Conservation (phyloP, 2,113 vertebrate species). For the Entomyzon cyanotis region DNA sequence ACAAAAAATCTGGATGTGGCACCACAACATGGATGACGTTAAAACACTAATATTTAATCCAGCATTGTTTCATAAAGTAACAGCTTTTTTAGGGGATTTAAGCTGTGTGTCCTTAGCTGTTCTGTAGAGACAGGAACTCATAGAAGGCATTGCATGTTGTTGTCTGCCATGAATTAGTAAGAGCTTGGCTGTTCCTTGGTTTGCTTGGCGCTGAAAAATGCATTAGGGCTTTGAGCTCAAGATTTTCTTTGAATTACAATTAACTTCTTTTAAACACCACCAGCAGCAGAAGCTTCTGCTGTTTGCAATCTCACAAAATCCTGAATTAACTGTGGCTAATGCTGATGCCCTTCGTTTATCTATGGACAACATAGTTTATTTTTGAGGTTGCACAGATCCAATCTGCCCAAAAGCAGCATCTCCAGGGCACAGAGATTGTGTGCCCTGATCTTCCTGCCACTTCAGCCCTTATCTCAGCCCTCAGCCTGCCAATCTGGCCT, state of each 20-base stretch:
- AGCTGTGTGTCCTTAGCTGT: neutral
- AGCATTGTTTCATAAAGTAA: neutral
- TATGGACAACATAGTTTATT: neutral
- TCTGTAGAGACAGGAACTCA: neutral
- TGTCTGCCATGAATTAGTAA: neutral
- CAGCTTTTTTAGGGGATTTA: neutral
- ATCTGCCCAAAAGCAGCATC: neutral
- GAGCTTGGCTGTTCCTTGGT: neutral
- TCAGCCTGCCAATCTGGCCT: neutral
- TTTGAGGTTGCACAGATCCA: neutral
- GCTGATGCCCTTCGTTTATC: neutral
- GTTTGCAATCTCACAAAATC: neutral
- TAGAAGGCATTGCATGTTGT: neutral
- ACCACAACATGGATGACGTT: neutral
- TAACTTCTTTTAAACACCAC: neutral
- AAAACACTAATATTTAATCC: neutral
- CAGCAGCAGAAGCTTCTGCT: neutral
- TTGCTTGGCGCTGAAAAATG: neutral
- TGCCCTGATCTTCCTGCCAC: neutral
- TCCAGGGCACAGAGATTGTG: neutral
- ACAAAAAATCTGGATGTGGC: neutral
- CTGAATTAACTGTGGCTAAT: neutral
- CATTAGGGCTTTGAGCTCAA: neutral
- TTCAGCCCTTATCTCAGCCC: neutral
- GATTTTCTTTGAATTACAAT: neutral